These are phyloP conservation scores for Aegotheles bennettii DNA, from an alignment of 2,113 vertebrate genomes.

Conservation along the genomic window DNA sequence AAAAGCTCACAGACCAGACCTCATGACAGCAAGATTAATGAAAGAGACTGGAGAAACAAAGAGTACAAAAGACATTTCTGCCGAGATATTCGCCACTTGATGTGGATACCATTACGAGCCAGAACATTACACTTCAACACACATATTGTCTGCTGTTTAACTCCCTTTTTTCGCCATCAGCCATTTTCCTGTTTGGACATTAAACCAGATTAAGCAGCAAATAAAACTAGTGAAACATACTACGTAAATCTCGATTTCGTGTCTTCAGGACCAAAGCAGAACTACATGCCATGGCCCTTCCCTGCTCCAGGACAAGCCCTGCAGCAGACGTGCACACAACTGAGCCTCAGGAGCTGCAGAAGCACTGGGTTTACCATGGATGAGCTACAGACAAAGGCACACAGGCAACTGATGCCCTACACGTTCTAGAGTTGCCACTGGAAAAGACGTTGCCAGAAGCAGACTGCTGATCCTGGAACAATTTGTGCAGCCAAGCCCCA, in stretches of 20 bases:
- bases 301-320: neutral
- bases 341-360: neutral
- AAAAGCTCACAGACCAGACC: neutral
- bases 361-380: neutral
- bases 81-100: neutral
- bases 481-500: neutral
- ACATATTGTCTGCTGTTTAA: neutral
- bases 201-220: neutral
- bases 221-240: neutral
- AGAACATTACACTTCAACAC: neutral
- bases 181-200: neutral
- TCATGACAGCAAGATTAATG: neutral
- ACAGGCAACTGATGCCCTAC: neutral
- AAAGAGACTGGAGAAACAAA: neutral
- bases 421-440: neutral
- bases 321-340: rapidly evolving
- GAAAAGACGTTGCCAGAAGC: neutral
- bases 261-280: neutral
- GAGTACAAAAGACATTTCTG: neutral
- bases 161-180: neutral
- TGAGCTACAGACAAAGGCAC: neutral
- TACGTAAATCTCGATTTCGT: neutral
- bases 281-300: neutral
- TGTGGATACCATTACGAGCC: neutral
- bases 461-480: neutral